Conservation (phyloP, 1,140 invertebrate species). For the Cotesia glomerata region DNA sequence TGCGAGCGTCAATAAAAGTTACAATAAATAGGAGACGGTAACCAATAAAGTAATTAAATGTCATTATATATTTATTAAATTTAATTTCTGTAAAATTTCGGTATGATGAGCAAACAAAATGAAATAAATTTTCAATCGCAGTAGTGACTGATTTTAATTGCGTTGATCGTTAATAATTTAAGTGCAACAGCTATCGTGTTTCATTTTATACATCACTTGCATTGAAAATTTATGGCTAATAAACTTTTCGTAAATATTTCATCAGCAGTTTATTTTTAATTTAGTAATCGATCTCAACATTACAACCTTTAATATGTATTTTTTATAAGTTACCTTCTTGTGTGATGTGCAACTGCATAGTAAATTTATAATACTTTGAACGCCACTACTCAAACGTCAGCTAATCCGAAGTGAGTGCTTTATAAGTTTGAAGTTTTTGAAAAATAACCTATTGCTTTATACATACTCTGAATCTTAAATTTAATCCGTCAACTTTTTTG, state of each 20-base stretch:
- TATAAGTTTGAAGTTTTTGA: slow-evolving; percentile 26
- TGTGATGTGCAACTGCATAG: not conserved
- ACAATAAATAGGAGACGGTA: no score
- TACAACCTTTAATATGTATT: not conserved
- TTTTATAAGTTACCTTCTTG: not conserved
- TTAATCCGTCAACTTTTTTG: slow-evolving; percentile 27
- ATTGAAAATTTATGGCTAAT: not conserved
- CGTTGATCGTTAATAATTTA: not conserved
- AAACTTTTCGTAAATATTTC: slow-evolving; percentile 5
- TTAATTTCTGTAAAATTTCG: no score
- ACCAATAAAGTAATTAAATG: not conserved
- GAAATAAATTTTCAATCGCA: no score
- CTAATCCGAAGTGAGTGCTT: not conserved
- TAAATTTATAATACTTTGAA: not conserved
- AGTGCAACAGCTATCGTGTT: not conserved
- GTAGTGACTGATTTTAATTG: no score
- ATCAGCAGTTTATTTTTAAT: not conserved
- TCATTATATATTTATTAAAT: not conserved
- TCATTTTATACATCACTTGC: not conserved
- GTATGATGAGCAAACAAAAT: no score
- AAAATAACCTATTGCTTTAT: slow-evolving; percentile 18
- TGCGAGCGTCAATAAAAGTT: no score
- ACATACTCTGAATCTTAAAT: slow-evolving; percentile 22
- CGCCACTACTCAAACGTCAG: not conserved
- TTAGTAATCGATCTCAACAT: not conserved